Percentiles rank a stretch among this genome's conserved stretches.
These are phyloP conservation scores for Gryon sp. DNA, from an alignment of 1,140 invertebrate species.

Conservation along the genomic window DNA sequence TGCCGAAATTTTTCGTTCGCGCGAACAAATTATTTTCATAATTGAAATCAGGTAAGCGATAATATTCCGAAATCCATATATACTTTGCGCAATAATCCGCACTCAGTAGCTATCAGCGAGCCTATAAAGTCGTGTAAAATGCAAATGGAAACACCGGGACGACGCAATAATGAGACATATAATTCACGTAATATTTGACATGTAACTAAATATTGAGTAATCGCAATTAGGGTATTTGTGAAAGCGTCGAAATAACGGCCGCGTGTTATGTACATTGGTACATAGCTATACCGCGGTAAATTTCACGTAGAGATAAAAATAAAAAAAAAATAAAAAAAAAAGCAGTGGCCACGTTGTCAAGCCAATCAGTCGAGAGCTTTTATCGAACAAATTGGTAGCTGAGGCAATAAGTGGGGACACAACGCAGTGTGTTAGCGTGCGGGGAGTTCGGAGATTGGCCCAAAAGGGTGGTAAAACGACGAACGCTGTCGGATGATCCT, in stretches of 20 bases:
- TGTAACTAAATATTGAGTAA: conserved; percentile 61
- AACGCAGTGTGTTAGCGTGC: conserved; percentile 15
- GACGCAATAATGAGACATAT: conserved; percentile 50
- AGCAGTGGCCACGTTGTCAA: conserved; percentile 73
- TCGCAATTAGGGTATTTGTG: conserved; percentile 59
- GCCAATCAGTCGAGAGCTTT: conserved; percentile 78
- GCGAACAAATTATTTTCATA: conserved; percentile 9
- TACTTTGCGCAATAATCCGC: conserved; percentile 14
- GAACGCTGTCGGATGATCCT: conserved; percentile 78
- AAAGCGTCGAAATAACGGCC: conserved; percentile 48
- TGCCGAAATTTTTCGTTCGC: not conserved
- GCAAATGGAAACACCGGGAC: conserved; percentile 34
- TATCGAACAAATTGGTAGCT: conserved; percentile 78
- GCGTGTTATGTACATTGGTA: conserved; percentile 58
- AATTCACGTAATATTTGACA: conserved; percentile 55
- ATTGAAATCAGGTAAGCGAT: conserved; percentile 18
- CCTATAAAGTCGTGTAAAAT: conserved; percentile 27
- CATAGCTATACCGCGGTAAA: conserved; percentile 68
- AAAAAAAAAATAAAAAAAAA: too few relatives aligned
- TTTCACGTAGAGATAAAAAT: conserved; percentile 70
- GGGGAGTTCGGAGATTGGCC: conserved; percentile 38
- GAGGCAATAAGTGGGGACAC: conserved; percentile 67
- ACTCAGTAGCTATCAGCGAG: not conserved
- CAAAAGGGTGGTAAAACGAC: conserved; percentile 61
- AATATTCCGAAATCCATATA: conserved; percentile 16